Conservation (phyloP, 2,888 invertebrate species). For the Trileptium ribeirensis region DNA sequence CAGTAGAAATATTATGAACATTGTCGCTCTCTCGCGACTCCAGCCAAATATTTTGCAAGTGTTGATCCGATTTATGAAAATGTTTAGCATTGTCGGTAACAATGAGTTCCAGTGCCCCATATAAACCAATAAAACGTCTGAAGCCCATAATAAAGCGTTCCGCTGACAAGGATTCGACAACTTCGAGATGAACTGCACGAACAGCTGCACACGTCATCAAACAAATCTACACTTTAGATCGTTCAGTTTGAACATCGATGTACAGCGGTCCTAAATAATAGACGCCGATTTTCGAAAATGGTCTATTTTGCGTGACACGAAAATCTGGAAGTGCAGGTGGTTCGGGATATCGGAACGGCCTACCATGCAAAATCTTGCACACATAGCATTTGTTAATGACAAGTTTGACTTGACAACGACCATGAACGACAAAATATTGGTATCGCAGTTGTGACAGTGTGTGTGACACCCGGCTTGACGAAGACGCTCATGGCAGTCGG, state of each 20-base stretch:
- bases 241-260: not conserved
- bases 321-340: slow-evolving; percentile 14
- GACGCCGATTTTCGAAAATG: not conserved
- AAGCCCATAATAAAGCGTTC: not conserved
- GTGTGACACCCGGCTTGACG: slow-evolving; percentile 9
- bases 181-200: slow-evolving; percentile 4
- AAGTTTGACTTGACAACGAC: slow-evolving; percentile 7
- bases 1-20: slow-evolving; percentile 6
- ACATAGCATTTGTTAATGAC: slow-evolving; percentile 14
- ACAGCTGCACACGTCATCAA: not conserved
- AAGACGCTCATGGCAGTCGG: not conserved
- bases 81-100: not conserved
- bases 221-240: slow-evolving; percentile 7
- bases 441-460: not conserved
- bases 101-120: not conserved
- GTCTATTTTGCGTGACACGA: slow-evolving; percentile 11
- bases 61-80: not conserved
- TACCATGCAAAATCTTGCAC: slow-evolving; percentile 3
- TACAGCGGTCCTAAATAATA: slow-evolving; percentile 1
- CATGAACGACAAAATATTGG: not conserved
- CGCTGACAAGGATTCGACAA: not conserved
- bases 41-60: not conserved
- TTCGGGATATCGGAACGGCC: slow-evolving; percentile 14
- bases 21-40: not conserved
- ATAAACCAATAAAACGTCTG: not conserved